Conservation (phyloP, 2,113 vertebrate genomes). For the Hydrochoerus hydrochaeris region DNA sequence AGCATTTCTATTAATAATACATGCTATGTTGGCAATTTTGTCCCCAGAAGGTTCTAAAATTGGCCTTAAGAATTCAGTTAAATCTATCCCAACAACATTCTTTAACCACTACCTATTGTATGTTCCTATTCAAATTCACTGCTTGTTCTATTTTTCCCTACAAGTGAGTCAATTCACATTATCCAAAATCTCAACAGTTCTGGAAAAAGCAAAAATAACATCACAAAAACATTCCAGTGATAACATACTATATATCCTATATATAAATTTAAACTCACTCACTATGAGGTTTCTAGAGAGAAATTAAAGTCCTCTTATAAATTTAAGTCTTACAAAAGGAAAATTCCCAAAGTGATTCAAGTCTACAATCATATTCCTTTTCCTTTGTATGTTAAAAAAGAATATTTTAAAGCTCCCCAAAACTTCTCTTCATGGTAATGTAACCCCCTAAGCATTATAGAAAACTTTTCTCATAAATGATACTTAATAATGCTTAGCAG, state of each 20-base stretch:
- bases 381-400: conserved; percentile 3
- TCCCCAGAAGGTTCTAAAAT: not conserved
- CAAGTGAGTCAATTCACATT: not conserved
- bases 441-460: not conserved
- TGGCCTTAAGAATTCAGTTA: not conserved
- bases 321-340: not conserved
- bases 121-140: not conserved
- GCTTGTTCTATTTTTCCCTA: not conserved
- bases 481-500: not conserved
- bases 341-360: conserved; percentile 15
- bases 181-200: not conserved
- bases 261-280: not conserved
- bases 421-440: not conserved
- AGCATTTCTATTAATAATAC: not conserved
- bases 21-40: not conserved
- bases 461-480: not conserved
- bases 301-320: conserved; percentile 48
- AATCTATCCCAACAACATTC: not conserved
- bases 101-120: not conserved
- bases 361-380: conserved; percentile 21
- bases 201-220: not conserved
- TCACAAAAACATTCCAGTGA: not conserved
- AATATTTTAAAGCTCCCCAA: not conserved
- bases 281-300: not conserved
- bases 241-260: not conserved